These are phyloP conservation scores for Cepaea hortensis DNA, from an alignment of 2,888 invertebrate species.

Conservation along the genomic window DNA sequence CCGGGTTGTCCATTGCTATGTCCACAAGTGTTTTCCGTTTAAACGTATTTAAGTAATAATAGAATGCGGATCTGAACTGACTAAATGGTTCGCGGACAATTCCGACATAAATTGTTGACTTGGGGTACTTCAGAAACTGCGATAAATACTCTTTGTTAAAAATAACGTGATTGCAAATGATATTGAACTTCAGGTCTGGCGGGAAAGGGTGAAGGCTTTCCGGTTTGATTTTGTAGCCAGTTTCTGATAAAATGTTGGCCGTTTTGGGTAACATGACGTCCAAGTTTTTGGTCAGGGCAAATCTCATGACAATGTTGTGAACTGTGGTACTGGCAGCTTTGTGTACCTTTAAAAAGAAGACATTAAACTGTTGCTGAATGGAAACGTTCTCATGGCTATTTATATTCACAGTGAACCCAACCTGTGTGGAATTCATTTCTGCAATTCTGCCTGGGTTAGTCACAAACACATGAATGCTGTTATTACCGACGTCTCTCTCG, in stretches of 20 bases:
- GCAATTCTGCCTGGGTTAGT: no score
- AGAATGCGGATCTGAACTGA: slow-evolving; percentile 46
- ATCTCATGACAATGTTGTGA: slow-evolving; percentile 47
- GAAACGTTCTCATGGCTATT: background rate
- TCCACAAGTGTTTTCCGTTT: slow-evolving; percentile 12
- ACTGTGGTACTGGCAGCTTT: slow-evolving; percentile 52
- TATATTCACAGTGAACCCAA: no score
- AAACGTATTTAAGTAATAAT: slow-evolving; percentile 31
- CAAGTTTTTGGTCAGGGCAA: slow-evolving; percentile 46
- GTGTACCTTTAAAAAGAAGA: slow-evolving; percentile 51
- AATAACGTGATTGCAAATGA: slow-evolving; percentile 47
- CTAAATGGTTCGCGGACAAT: slow-evolving; percentile 47
- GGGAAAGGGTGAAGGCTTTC: background rate
- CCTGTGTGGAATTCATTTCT: no score
- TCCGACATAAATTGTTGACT: slow-evolving; percentile 29
- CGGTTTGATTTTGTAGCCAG: slow-evolving; percentile 7
- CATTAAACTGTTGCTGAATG: slow-evolving; percentile 6
- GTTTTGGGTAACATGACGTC: slow-evolving; percentile 39
- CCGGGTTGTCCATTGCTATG: background rate
- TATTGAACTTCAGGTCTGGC: slow-evolving; percentile 20
- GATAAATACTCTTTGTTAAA: slow-evolving; percentile 33
- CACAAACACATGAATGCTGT: no score
- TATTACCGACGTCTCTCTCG: no score
- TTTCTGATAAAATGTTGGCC: slow-evolving; percentile 26
- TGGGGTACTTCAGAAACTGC: background rate